A percentile compares a stretch with the other conserved stretches of the same genome.
Evolutionary conservation across 2,888 invertebrate species (phyloP).

Genomic region (Acanthosepion esculentum): DNA sequence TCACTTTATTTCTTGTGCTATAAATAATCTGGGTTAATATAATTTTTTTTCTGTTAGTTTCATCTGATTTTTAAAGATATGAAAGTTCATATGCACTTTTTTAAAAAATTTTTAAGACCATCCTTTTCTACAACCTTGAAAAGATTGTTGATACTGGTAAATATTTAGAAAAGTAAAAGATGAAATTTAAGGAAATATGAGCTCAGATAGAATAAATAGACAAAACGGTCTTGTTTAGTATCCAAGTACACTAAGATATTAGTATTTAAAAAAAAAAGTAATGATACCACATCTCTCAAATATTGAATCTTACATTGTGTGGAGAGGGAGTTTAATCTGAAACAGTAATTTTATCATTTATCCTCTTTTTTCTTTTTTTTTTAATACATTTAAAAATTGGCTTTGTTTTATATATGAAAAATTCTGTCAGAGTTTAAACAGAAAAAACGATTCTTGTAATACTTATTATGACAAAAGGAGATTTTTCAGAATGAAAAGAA

Average conservation of each 20-base stretch:
- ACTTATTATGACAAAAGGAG: conserved; percentile 15
- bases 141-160: neutral
- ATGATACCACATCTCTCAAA: neutral
- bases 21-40: too few species aligned
- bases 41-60: too few species aligned
- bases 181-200: neutral
- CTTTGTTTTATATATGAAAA: neutral
- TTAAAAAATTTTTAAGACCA: too few species aligned
- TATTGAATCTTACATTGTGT: neutral
- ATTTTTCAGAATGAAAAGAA: neutral
- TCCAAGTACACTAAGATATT: neutral
- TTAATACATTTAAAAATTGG: neutral
- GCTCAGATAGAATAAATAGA: neutral
- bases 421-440: neutral
- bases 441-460: neutral
- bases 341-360: neutral
- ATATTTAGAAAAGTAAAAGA: neutral
- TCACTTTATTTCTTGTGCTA: too few species aligned
- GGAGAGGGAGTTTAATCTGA: neutral
- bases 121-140: too few species aligned
- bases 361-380: neutral
- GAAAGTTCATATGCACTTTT: too few species aligned
- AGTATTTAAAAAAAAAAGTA: neutral
- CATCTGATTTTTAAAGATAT: too few species aligned
- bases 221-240: neutral